Conservation (phyloP, 2,113 vertebrate species). For the Cromileptes altivelis region DNA sequence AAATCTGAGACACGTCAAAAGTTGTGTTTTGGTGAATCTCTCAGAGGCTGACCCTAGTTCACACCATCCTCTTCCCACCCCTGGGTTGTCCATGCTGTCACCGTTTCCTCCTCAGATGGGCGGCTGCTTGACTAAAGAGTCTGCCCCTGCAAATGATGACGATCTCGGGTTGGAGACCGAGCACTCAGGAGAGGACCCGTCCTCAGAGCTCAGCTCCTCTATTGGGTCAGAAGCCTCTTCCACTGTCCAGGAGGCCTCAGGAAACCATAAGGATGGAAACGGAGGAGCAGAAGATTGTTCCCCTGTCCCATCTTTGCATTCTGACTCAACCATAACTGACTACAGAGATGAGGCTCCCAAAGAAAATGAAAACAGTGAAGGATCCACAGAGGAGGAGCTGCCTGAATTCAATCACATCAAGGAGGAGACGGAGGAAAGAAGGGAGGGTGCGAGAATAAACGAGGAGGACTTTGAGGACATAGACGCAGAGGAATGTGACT, state of each 20-base stretch:
- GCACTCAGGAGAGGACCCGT: conserved; percentile 81
- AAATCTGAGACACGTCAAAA: conserved; percentile 63
- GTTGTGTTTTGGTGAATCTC: conserved; percentile 52
- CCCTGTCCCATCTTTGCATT: conserved; percentile 68
- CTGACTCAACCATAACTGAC: conserved; percentile 72
- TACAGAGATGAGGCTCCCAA: conserved; percentile 59
- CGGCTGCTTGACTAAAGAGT: conserved; percentile 86
- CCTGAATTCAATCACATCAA: conserved; percentile 84
- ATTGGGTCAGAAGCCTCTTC: conserved; percentile 73
- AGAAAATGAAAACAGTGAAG: conserved; percentile 72
- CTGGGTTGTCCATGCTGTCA: conserved; percentile 82
- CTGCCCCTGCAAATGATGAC: conserved; percentile 77
- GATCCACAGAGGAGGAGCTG: conserved; percentile 71
- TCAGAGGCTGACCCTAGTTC: conserved; percentile 53
- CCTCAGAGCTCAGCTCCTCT: conserved; percentile 77
- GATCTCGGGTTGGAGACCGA: conserved; percentile 83
- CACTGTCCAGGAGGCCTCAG: conserved; percentile 73
- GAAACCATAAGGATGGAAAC: conserved; percentile 61
- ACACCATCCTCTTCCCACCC: conserved; percentile 57
- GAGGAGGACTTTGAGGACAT: conserved; percentile 85
- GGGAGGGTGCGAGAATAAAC: conserved; percentile 79
- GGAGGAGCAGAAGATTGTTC: conserved; percentile 69
- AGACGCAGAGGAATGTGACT: conserved; percentile 90
- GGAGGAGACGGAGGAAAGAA: conserved; percentile 84
- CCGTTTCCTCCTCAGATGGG: conserved; percentile 87